These are phyloP conservation scores for Melanotaenia parkinsoni DNA, from an alignment of 2,797 vertebrate genomes.

Conservation along the genomic window DNA sequence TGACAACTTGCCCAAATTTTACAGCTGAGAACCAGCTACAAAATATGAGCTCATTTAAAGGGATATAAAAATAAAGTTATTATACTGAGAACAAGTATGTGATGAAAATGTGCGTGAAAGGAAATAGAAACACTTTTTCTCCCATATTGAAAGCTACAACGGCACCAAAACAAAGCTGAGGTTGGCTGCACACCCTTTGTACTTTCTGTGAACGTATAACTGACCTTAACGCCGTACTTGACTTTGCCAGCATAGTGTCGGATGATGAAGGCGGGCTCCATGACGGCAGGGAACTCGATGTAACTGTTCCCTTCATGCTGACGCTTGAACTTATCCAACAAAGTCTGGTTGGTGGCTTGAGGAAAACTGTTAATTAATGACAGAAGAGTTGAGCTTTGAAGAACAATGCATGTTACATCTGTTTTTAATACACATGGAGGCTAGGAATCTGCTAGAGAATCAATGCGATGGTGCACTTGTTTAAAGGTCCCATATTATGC, in stretches of 20 bases:
- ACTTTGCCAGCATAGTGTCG: slow-evolving; percentile 97
- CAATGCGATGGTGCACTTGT: neutral
- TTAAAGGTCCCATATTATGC: no score
- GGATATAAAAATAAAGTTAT: no score
- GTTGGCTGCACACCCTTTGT: no score
- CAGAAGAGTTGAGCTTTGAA: slow-evolving; percentile 23
- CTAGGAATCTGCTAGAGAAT: neutral
- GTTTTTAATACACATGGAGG: slow-evolving; percentile 25
- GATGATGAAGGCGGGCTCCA: slow-evolving; percentile 98
- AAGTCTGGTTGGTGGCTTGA: slow-evolving; percentile 96
- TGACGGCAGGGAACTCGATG: slow-evolving; percentile 97
- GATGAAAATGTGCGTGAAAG: neutral
- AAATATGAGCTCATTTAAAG: no score
- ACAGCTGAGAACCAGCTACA: no score
- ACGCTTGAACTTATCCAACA: slow-evolving; percentile 96
- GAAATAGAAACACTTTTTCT: neutral
- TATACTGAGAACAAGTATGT: neutral
- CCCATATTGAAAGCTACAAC: neutral
- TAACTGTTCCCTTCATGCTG: slow-evolving; percentile 95
- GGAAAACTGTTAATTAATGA: slow-evolving; percentile 87
- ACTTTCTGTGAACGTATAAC: slow-evolving; percentile 48
- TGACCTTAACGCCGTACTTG: slow-evolving; percentile 97
- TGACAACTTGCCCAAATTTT: neutral
- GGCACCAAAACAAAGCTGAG: neutral
- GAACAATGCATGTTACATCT: slow-evolving; percentile 28